Percentiles rank a stretch among this genome's conserved stretches.
Evolutionary conservation across 2,797 vertebrate genomes (phyloP).

Genomic region (Aplochiton taeniatus): DNA sequence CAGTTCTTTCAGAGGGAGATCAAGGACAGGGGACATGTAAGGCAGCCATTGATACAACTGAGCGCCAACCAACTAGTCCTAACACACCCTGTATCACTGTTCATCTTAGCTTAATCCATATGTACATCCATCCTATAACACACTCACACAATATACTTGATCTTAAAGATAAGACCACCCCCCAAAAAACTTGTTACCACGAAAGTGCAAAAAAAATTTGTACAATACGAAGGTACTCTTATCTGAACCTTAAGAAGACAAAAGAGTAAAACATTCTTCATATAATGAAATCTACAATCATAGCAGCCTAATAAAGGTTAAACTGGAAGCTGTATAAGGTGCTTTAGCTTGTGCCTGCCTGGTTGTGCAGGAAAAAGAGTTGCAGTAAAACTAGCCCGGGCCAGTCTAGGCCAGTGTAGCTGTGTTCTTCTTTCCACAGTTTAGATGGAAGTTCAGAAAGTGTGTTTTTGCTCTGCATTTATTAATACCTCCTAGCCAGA

Average conservation of each 20-base stretch:
- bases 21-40: conserved; percentile 37
- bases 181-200: conserved; percentile 80
- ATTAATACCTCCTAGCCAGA: conserved; percentile 53
- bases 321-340: conserved; percentile 91
- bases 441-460: conserved; percentile 6
- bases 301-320: conserved; percentile 95
- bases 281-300: conserved; percentile 89
- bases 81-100: conserved; percentile 81
- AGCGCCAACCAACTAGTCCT: conserved; percentile 48
- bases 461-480: conserved; percentile 42
- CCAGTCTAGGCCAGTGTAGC: conserved; percentile 49
- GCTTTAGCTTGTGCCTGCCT: conserved; percentile 90
- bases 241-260: conserved; percentile 73
- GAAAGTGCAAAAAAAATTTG: conserved; percentile 86
- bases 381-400: conserved; percentile 54
- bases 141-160: conserved; percentile 84
- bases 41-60: conserved; percentile 35
- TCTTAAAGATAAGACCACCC: conserved; percentile 50
- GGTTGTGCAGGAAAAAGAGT: conserved; percentile 43
- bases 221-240: conserved; percentile 65
- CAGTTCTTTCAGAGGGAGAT: conserved; percentile 14
- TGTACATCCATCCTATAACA: conserved; percentile 73
- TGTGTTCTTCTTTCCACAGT: conserved; percentile 41
- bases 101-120: conserved; percentile 70
- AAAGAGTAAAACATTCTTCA: conserved; percentile 93